These are phyloP conservation scores for Turdus rufiventris DNA, from an alignment of 2,113 vertebrate genomes.

Conservation along the genomic window DNA sequence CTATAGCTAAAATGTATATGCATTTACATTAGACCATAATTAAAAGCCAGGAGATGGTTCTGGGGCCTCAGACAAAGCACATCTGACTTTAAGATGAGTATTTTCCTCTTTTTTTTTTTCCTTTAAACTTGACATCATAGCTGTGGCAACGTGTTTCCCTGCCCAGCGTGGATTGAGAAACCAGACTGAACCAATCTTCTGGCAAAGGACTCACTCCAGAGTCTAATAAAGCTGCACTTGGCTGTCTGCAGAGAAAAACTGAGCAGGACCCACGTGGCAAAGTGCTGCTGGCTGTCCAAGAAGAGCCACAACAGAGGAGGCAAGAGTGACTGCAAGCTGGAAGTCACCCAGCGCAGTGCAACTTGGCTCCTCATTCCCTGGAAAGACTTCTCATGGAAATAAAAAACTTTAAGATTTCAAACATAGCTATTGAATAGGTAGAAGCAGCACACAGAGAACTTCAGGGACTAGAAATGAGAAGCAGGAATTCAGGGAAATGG, in stretches of 20 bases:
- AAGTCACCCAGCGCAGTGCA: background rate
- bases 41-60: background rate
- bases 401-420: background rate
- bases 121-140: background rate
- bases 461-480: background rate
- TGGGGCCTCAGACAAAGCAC: background rate
- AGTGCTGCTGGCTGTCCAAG: background rate
- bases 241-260: background rate
- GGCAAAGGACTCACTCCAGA: background rate
- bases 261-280: background rate
- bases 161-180: rapidly evolving
- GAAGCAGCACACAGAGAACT: background rate
- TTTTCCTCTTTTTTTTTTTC: background rate
- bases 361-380: background rate
- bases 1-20: background rate
- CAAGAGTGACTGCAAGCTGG: background rate
- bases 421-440: background rate
- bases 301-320: background rate
- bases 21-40: background rate
- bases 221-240: background rate
- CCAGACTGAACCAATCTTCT: background rate
- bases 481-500: background rate
- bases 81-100: background rate
- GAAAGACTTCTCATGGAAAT: background rate
- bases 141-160: background rate